Percentiles rank a stretch among this genome's conserved stretches.
phyloP scores from a whole-genome alignment of 1,140 invertebrate species.

The Asbolus verrucosus region DNA sequence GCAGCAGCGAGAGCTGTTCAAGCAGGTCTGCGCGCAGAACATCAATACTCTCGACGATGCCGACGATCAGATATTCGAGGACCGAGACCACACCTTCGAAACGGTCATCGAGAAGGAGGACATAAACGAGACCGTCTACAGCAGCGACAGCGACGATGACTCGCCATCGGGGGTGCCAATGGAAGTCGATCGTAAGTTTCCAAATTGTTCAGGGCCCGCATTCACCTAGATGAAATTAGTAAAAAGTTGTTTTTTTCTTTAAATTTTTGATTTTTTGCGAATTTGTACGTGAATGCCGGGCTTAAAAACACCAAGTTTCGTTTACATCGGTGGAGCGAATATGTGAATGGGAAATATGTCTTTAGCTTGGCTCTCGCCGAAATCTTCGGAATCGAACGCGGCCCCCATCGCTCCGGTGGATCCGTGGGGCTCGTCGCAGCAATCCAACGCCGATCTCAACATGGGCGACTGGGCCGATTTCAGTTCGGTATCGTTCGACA shows the following conservation, averaged over 20 bases:
- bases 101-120: conserved; percentile 67
- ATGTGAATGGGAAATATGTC: not conserved
- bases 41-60: conserved; percentile 68
- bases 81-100: conserved; percentile 66
- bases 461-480: conserved; percentile 61
- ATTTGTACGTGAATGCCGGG: too few relatives aligned
- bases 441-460: conserved; percentile 38
- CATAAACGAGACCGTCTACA: conserved; percentile 56
- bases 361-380: conserved; percentile 59
- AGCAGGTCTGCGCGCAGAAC: conserved; percentile 68
- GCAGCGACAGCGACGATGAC: conserved; percentile 62
- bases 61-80: conserved; percentile 69
- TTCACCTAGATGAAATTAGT: too few relatives aligned
- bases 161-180: conserved; percentile 54
- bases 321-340: too few relatives aligned
- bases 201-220: conserved; percentile 13
- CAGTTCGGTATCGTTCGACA: conserved; percentile 56
- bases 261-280: too few relatives aligned
- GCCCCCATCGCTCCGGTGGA: conserved; percentile 44
- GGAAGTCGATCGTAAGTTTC: conserved; percentile 63
- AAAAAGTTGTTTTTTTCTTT: too few relatives aligned
- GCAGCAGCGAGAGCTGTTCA: conserved; percentile 68
- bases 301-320: too few relatives aligned
- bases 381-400: not conserved
- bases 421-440: conserved; percentile 53